phyloP scores from a whole-genome alignment of 2,113 vertebrate species.

The Pachycephala philippinensis region DNA sequence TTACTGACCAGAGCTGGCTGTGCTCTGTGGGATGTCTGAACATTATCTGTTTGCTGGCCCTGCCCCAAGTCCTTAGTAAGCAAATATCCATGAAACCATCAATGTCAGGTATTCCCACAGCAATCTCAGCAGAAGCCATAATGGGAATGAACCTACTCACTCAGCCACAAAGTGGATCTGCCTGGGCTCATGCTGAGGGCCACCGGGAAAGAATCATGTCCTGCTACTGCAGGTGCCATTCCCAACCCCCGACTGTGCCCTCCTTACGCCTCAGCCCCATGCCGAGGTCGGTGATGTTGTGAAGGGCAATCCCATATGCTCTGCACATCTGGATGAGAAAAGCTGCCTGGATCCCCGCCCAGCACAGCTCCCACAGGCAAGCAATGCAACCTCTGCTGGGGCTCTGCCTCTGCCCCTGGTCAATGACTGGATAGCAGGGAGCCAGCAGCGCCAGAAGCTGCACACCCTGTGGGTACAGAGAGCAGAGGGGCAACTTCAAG shows the following conservation, averaged over 20 bases:
- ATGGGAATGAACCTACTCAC: not conserved
- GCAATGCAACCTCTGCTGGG: not conserved
- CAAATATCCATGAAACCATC: not conserved
- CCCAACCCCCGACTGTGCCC: not conserved
- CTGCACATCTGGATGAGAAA: not conserved
- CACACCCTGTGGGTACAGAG: not conserved
- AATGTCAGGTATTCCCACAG: not conserved
- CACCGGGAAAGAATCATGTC: accelerated
- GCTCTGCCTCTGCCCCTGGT: not conserved
- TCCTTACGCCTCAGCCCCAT: accelerated
- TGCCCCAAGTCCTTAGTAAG: not conserved
- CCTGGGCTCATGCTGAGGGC: not conserved
- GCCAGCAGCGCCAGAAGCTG: not conserved
- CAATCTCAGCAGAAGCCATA: not conserved
- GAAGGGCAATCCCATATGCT: not conserved
- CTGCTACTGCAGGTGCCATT: not conserved
- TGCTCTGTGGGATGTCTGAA: not conserved
- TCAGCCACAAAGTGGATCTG: not conserved
- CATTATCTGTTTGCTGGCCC: not conserved
- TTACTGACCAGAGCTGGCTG: not conserved
- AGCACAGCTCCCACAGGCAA: not conserved
- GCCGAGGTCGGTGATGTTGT: not conserved
- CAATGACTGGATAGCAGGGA: not conserved
- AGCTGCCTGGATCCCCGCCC: not conserved
- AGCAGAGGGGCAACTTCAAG: not conserved